Evolutionary conservation across 2,797 vertebrate species (phyloP), one percentile per base, ranked within the genome.

Genomic region (Halcyon smyrnensis): DNA sequence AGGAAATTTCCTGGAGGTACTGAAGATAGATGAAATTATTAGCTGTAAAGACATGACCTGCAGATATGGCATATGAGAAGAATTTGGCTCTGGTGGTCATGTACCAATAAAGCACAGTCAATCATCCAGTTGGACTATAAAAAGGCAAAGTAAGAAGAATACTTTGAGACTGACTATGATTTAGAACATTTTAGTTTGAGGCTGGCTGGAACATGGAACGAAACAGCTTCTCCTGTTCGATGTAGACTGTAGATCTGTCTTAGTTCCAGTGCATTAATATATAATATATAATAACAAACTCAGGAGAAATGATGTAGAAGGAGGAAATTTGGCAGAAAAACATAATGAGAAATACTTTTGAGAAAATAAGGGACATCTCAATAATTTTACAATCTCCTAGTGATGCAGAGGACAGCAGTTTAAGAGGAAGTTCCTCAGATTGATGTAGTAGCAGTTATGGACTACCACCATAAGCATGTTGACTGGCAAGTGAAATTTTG

Each of bases 1-100:
- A 91, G 78, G 53, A 94, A 77, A 91, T 95, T 95, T 95, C 95
- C 95, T 95, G 71, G 36, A 93, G 84, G 60, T 93, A 70, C 43
- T 83, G 75, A 93, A 95, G 91, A 89, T 11, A 84, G 71, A 89
- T 81, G 41, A 94, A 95, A 92, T 89, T 89, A 91, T 91, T 92
- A 91, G 64, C 71, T 85, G 43, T 74, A 84, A 81, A 95, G 59
- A 90, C 74, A 90, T 73, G 86, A 90, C 84, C 95, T 84, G 70
- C 62, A 95, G 94, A 92, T 87, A 92, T 2, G 12, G 64, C 19
- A 32, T 83, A 83, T n/a, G 48, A 95, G 95, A 91, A 89, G 18
- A 89, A 89, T 77, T 83, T 92, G 64, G 87, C 56, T 80, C 28
- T 23, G 28, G 78, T 77, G 75, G 60, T 67, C 78, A 60, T 57